Evolutionary conservation across 1,140 invertebrate species (phyloP).

Genomic region (Helicorthomorpha holstii): DNA sequence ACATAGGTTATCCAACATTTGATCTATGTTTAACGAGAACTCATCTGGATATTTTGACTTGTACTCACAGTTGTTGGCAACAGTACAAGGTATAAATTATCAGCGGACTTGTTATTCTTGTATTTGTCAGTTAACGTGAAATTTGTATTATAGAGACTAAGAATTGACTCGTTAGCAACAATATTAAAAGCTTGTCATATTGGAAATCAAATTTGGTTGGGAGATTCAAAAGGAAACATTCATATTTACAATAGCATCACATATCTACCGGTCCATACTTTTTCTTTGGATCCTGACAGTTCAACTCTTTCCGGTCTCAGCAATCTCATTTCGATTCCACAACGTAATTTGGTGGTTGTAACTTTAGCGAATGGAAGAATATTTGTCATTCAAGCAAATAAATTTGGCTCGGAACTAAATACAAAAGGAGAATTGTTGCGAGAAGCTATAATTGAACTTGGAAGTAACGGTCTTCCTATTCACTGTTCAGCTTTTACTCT

Average conservation of each 20-base stretch:
- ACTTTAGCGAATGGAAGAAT: conserved; percentile 52
- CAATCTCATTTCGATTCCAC: conserved; percentile 41
- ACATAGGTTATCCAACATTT: no score
- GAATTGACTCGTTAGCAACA: conserved; percentile 14
- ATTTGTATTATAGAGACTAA: conserved; percentile 14
- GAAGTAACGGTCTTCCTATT: conserved; percentile 25
- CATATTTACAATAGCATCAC: no score
- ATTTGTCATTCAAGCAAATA: conserved; percentile 36
- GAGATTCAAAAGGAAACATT: conserved; percentile 59
- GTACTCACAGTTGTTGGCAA: conserved; percentile 35
- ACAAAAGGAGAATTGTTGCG: conserved; percentile 44
- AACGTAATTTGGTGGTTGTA: conserved; percentile 48
- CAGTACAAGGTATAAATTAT: conserved; percentile 19
- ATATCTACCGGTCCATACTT: no score
- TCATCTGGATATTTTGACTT: conserved; percentile 43
- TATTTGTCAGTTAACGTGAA: no score
- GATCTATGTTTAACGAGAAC: conserved; percentile 53
- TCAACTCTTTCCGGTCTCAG: conserved; percentile 34
- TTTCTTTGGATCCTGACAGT: conserved; percentile 32
- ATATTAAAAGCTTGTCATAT: conserved; percentile 35
- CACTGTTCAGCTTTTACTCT: conserved; percentile 26
- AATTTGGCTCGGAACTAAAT: conserved; percentile 21
- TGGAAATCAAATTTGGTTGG: conserved; percentile 60
- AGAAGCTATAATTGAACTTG: conserved; percentile 53
- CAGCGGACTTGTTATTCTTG: no score